A percentile compares a stretch with the other conserved stretches of the same genome.
phyloP scores from a whole-genome alignment of 2,888 invertebrate genomes.

The Drosophila sordidula region DNA sequence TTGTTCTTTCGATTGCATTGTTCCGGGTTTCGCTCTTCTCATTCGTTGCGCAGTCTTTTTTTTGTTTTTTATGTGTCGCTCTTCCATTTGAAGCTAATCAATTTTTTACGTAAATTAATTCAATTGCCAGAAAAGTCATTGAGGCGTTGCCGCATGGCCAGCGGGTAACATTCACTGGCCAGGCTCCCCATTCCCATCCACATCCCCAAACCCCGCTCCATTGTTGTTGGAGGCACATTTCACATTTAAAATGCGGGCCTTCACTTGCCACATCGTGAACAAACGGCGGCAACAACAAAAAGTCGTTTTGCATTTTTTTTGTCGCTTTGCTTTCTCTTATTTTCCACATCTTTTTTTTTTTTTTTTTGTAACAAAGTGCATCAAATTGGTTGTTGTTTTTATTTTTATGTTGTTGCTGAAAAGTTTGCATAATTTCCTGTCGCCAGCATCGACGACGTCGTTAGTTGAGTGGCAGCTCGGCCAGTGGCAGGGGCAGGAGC shows the following conservation, averaged over 20 bases:
- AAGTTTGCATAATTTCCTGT: constrained; percentile 85
- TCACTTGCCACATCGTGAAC: constrained; percentile 57
- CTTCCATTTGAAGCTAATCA: constrained; percentile 76
- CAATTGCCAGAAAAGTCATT: constrained; percentile 84
- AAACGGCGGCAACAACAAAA: constrained; percentile 37
- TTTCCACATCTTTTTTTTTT: constrained; percentile 13
- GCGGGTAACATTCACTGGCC: constrained; percentile 40
- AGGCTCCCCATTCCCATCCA: neutral
- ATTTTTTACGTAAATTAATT: constrained; percentile 85
- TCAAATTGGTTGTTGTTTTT: constrained; percentile 53
- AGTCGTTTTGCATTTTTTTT: constrained; percentile 47
- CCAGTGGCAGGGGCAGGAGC: neutral
- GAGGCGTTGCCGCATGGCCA: constrained; percentile 75
- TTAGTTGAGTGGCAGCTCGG: constrained; percentile 40
- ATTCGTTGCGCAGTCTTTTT: neutral
- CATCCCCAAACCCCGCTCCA: neutral
- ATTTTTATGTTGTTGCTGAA: constrained; percentile 58
- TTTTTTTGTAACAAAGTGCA: constrained; percentile 53
- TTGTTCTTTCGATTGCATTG: too few species aligned
- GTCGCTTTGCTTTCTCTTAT: constrained; percentile 4
- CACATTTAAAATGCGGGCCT: constrained; percentile 77
- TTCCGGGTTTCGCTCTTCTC: too few species aligned
- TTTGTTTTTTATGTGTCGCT: neutral
- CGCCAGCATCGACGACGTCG: constrained; percentile 68
- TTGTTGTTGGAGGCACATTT: constrained; percentile 48